Conservation (phyloP, 1,140 invertebrate species). For the Triops longicaudatus region DNA sequence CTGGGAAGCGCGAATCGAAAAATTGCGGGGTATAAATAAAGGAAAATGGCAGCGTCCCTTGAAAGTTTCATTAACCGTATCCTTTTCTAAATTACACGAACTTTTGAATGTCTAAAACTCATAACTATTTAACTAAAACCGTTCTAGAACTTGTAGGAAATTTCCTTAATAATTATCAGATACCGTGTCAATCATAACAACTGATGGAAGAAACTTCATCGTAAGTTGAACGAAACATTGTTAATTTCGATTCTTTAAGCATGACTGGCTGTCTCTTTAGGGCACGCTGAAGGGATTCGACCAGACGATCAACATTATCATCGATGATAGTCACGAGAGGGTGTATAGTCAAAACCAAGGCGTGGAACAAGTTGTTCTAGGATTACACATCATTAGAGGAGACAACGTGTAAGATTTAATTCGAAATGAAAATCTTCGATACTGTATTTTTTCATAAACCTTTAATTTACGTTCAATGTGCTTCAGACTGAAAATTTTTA, state of each 20-base stretch:
- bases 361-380: slow-evolving; percentile 91
- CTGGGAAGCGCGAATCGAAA: too few relatives aligned
- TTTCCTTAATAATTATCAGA: slow-evolving; percentile 49
- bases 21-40: too few relatives aligned
- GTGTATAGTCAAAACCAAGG: slow-evolving; percentile 87
- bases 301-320: slow-evolving; percentile 94
- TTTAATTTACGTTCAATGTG: too few relatives aligned
- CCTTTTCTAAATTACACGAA: slow-evolving; percentile 43
- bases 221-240: slow-evolving; percentile 49
- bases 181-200: slow-evolving; percentile 87
- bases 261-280: slow-evolving; percentile 43
- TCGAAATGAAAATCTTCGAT: too few relatives aligned
- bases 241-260: slow-evolving; percentile 29
- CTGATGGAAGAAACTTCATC: slow-evolving; percentile 90
- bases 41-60: slow-evolving; percentile 48
- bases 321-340: slow-evolving; percentile 95
- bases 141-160: slow-evolving; percentile 28
- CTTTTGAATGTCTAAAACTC: neutral
- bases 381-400: slow-evolving; percentile 92
- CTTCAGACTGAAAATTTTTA: too few relatives aligned
- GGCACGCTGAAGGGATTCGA: slow-evolving; percentile 87
- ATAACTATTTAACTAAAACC: neutral
- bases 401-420: slow-evolving; percentile 77
- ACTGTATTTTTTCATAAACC: neutral
- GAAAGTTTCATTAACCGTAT: slow-evolving; percentile 79